Evolutionary conservation across 2,888 invertebrate species (phyloP).

Genomic region (Pimpla rufipes): DNA sequence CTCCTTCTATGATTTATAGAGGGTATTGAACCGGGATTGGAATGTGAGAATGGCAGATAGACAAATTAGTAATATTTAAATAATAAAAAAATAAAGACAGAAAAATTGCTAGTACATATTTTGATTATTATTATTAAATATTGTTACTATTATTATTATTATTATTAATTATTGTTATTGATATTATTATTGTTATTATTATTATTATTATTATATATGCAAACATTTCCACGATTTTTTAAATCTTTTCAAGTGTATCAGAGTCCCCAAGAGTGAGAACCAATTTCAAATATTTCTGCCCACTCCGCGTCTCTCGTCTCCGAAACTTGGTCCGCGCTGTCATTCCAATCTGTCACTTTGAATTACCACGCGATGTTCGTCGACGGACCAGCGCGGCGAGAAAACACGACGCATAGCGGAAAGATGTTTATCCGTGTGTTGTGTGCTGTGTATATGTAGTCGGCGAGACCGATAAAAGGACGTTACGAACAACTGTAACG

Average conservation of each 20-base stretch:
- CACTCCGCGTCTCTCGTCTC: not conserved
- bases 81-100: no score
- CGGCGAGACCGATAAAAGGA: slow-evolving; percentile 63
- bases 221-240: not conserved
- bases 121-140: no score
- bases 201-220: no score
- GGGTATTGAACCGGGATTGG: no score
- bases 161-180: no score
- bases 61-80: no score
- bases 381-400: slow-evolving; percentile 14
- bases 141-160: no score
- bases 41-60: no score
- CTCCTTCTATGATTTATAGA: no score
- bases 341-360: slow-evolving; percentile 69
- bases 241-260: no score
- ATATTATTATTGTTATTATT: no score
- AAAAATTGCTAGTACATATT: no score
- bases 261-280: not conserved
- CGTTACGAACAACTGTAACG: slow-evolving; percentile 44
- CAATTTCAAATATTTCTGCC: not conserved
- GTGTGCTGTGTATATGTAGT: slow-evolving; percentile 25
- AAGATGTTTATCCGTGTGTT: slow-evolving; percentile 73
- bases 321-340: slow-evolving; percentile 32
- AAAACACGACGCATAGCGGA: slow-evolving; percentile 41
- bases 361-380: slow-evolving; percentile 61